Percentiles rank a stretch among this genome's conserved stretches.
These are phyloP conservation scores for Trichonephila clavata DNA, from an alignment of 1,140 invertebrate species.

Conservation along the genomic window DNA sequence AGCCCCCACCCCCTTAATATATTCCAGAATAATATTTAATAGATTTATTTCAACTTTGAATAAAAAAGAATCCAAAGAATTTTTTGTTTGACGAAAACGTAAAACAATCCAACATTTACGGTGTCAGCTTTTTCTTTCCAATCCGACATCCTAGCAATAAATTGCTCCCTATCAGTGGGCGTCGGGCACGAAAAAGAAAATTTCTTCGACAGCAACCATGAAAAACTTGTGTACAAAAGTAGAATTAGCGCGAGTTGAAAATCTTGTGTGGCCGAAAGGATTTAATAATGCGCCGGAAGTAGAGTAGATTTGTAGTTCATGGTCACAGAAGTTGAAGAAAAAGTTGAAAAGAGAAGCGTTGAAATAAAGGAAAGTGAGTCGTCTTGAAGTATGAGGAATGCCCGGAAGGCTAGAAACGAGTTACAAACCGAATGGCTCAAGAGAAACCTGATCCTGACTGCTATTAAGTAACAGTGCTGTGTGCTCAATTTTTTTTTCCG, in stretches of 20 bases:
- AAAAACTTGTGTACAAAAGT: background rate
- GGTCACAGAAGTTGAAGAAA: slow-evolving; percentile 16
- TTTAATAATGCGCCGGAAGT: slow-evolving; percentile 32
- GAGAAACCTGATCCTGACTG: slow-evolving; percentile 2
- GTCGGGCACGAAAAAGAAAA: background rate
- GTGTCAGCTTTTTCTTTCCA: no score
- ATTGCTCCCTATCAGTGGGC: background rate
- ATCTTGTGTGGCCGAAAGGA: background rate
- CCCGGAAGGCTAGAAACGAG: slow-evolving; percentile 3
- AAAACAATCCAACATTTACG: no score
- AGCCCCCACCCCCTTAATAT: no score
- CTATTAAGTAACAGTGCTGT: slow-evolving; percentile 18
- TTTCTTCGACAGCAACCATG: background rate
- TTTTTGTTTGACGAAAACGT: no score
- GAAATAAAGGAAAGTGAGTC: slow-evolving; percentile 31
- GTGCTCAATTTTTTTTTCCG: background rate
- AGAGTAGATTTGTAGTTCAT: slow-evolving; percentile 35
- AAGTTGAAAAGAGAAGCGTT: slow-evolving; percentile 22
- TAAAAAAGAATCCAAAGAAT: no score
- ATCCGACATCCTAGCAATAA: background rate
- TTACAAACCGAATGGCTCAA: slow-evolving; percentile 4
- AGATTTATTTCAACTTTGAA: no score
- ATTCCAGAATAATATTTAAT: no score
- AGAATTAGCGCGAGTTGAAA: background rate
- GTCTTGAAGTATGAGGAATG: slow-evolving; percentile 21